Conservation (phyloP, 2,797 vertebrate genomes). For the Chrysocyon brachyurus region DNA sequence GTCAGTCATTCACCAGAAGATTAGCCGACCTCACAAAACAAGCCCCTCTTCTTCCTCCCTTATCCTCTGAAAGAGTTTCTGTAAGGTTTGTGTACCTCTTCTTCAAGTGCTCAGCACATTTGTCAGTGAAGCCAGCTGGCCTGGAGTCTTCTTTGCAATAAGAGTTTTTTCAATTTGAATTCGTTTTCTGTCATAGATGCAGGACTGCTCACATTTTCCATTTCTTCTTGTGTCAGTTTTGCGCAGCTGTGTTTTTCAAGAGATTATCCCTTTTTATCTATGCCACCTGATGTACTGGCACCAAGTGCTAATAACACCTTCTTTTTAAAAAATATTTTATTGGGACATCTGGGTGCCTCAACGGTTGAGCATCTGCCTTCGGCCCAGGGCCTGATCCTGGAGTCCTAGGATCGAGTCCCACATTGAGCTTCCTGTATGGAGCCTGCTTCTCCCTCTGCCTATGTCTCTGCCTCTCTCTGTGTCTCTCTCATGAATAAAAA, state of each 20-base stretch:
- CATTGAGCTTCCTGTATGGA: no score
- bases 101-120: neutral
- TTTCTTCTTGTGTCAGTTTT: neutral
- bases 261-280: neutral
- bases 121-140: neutral
- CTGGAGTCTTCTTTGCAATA: neutral
- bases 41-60: neutral
- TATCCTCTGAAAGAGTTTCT: neutral
- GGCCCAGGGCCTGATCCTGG: no score
- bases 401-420: no score
- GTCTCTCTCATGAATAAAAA: no score
- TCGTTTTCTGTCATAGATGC: neutral
- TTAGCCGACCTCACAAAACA: neutral
- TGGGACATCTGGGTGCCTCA: no score
- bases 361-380: no score
- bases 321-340: neutral
- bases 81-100: neutral
- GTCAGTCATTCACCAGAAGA: no score
- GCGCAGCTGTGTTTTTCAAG: neutral
- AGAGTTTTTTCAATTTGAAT: neutral
- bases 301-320: neutral
- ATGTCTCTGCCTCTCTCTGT: no score
- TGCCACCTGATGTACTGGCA: neutral
- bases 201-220: neutral
- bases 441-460: no score